Evolutionary conservation across 1,140 invertebrate species (phyloP), one percentile per base, ranked within the genome.

Genomic region (Brachystomella parvula): DNA sequence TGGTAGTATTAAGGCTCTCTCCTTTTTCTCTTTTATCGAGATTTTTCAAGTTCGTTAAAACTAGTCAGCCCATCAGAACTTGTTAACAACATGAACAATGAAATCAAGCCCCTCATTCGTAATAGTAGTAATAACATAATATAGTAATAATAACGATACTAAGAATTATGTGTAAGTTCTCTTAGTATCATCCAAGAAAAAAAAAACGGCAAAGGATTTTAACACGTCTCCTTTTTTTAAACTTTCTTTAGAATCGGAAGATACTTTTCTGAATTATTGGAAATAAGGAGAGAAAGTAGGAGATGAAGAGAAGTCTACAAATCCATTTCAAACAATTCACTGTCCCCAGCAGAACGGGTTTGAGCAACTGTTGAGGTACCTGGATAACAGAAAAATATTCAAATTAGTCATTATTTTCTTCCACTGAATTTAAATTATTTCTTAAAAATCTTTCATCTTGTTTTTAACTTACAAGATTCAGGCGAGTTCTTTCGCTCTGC

Each of bases 321-420:
- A 53, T 69, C 58, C 60, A 69, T 68, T 61, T 63, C 67, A 32
- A 68, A 68, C 64, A 62, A 49, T 44, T 74, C 64, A 26, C 24
- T 47, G 59, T 61, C n/a, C 15, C 65, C 33, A 33, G 44, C 21
- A 29, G 44, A 35, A 58, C 58, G 44, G 56, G 21, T 56, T 65
- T 68, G 67, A 68, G 67, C 67, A 64, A 61, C 17, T 29, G 47
- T 47, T 58, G 66, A 61, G 30, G 44, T 39, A 39, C 63, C 69
- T 68, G 21, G 19, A 65, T 61, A 65, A 17, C 26, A 63, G 56
- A 62, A 9, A 61, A 6, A 59, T 6, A 47, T 35, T 47, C 17
- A 61, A 63, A 17, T 61, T 31, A 32, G 29, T 29, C 24, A 49
- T 63, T 47, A 59, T 17, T 17, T 6, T 12, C 12, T 57, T 17